Evolutionary conservation across 2,797 vertebrate species (phyloP).

Genomic region (Silurus aristotelis): DNA sequence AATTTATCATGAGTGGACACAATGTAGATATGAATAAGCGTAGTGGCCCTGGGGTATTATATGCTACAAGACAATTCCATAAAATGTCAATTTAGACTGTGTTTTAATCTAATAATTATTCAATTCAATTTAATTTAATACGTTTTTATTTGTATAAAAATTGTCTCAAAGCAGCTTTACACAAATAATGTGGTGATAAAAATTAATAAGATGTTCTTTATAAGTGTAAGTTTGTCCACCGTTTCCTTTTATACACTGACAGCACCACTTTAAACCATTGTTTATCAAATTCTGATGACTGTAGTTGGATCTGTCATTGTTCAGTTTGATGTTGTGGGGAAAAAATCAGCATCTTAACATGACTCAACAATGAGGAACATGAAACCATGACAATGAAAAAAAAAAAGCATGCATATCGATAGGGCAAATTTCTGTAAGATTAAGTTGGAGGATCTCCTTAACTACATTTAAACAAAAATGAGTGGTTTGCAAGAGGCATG

Average conservation of each 20-base stretch:
- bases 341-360: slow-evolving; percentile 31
- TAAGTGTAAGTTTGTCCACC: too few species aligned
- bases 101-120: background rate
- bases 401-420: background rate
- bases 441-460: too few species aligned
- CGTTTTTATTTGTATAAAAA: too few species aligned
- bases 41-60: background rate
- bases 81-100: background rate
- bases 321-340: background rate
- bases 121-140: too few species aligned
- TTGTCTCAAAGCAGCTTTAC: too few species aligned
- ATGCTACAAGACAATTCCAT: background rate
- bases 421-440: background rate
- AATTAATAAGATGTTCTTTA: too few species aligned
- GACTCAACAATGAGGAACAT: slow-evolving; percentile 39
- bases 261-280: background rate
- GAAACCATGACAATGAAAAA: slow-evolving; percentile 36
- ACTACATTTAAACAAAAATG: too few species aligned
- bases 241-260: background rate
- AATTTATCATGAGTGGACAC: slow-evolving; percentile 64
- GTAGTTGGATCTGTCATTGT: background rate
- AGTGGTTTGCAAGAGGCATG: background rate
- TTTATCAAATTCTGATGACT: background rate
- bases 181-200: too few species aligned
- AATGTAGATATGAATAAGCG: slow-evolving; percentile 36